Percentiles rank a stretch among this genome's conserved stretches.
Conservation (phyloP, 2,888 invertebrate genomes). For the Acanthosepion esculentum region DNA sequence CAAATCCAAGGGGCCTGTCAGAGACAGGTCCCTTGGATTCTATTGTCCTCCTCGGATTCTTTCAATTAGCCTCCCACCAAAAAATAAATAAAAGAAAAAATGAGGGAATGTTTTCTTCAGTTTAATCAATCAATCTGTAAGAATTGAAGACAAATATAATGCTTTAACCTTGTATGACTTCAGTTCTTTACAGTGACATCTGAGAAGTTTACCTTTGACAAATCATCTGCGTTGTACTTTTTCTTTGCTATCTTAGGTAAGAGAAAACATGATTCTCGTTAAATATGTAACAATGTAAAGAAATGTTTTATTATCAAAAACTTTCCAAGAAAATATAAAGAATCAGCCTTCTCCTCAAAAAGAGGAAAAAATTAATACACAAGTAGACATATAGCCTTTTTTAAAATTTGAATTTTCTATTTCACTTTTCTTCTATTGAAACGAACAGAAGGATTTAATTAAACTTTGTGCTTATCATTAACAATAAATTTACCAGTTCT, state of each 20-base stretch:
- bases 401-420: too few species aligned
- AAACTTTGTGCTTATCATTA: neutral
- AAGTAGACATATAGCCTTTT: too few species aligned
- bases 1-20: neutral
- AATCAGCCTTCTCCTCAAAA: neutral
- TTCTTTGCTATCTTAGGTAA: neutral
- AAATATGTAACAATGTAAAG: neutral
- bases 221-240: neutral
- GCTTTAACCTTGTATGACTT: neutral
- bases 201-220: neutral
- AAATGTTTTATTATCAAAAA: neutral
- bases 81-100: neutral
- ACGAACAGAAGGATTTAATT: neutral
- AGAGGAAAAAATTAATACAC: too few species aligned
- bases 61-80: neutral
- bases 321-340: neutral
- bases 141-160: neutral
- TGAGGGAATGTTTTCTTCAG: neutral
- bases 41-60: neutral
- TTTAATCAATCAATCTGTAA: neutral
- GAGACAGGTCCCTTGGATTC: neutral
- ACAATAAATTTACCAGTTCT: neutral
- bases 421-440: too few species aligned
- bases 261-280: neutral
- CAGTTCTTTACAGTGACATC: neutral